Evolutionary conservation across 2,113 vertebrate genomes (phyloP), one percentile per base, ranked within the genome.

Genomic region (Erinaceus europaeus): DNA sequence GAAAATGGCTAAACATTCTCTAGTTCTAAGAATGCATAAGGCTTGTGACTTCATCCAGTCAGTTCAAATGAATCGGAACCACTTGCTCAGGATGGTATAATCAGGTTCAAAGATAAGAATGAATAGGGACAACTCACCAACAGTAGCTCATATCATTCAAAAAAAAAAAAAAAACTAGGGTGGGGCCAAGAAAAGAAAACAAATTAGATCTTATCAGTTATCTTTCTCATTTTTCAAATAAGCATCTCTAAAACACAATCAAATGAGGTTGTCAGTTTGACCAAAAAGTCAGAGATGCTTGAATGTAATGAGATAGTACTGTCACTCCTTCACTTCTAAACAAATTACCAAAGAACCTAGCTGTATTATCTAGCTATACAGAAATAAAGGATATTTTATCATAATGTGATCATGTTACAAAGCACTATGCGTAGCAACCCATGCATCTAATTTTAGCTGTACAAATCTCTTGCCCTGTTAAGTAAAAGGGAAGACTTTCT

Each of bases 381-480:
- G 73, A 93, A 95, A 91, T 94, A 94, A 91, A 93, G 69, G 74
- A 81, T 81, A 78, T 93, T 92, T 94, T 81, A 91, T 94, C 90
- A 92, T 94, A 96, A 93, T 93, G 93, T 93, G 84, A 93, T 94
- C 93, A 93, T 83, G 74, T 34, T 88, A 90, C 65, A 93, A 77
- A 96, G 89, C 71, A 77, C 75, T 84, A 44, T 88, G 82, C 93
- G 92, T 91, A 75, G 89, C 84, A 86, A 90, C 92, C 91, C 62
- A 5, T 89, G 89, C 84, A 72, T 89, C 94, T 95, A 95, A 95
- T 94, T 94, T 94, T 95, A 90, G 89, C 86, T 83, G 84, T 90
- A 92, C 86, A 91, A 88, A 93, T 90, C 89, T 92, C 78, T 89
- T 86, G 84, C 86, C 73, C 90, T 89, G 94, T 89, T 95, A 90